A percentile compares a stretch with the other conserved stretches of the same genome.
Evolutionary conservation across 2,888 invertebrate genomes (phyloP).

Genomic region (Trisateles emortualis): DNA sequence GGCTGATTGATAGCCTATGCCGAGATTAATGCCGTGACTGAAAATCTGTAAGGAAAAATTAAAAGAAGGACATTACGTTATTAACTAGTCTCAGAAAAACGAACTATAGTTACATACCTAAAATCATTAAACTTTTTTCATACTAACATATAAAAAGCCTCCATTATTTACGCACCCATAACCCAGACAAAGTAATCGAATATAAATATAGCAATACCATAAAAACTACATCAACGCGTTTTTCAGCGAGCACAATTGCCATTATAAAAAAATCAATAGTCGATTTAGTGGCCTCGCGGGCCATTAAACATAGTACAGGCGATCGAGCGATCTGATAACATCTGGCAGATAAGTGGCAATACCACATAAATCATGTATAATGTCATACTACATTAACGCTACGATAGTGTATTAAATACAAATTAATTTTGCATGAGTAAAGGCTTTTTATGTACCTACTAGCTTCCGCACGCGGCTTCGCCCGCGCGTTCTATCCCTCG

Average conservation of each 20-base stretch:
- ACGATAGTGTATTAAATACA: neutral
- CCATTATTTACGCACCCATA: conserved; percentile 18
- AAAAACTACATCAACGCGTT: conserved; percentile 48
- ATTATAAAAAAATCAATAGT: conserved; percentile 61
- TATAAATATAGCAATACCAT: conserved; percentile 24
- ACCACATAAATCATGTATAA: conserved; percentile 56
- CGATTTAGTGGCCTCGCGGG: conserved; percentile 56
- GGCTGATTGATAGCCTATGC: too few relatives aligned
- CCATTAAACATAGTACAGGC: conserved; percentile 55
- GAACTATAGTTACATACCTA: too few relatives aligned
- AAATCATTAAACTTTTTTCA: neutral
- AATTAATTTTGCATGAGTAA: neutral
- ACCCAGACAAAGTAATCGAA: conserved; percentile 19
- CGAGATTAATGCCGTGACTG: too few relatives aligned
- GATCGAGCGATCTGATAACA: conserved; percentile 50
- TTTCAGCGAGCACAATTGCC: conserved; percentile 46
- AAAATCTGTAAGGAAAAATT: too few relatives aligned
- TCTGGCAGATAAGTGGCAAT: conserved; percentile 57
- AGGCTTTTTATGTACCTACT: neutral
- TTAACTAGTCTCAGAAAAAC: too few relatives aligned
- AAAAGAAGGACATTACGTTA: too few relatives aligned
- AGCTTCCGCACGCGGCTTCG: too few relatives aligned
- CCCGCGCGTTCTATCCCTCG: too few relatives aligned
- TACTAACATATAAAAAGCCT: neutral
- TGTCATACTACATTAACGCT: conserved; percentile 6